A percentile compares a stretch with the other conserved stretches of the same genome.
These are phyloP conservation scores for Oscheius sp. DNA, from an alignment of 2,888 invertebrate genomes.

Conservation along the genomic window DNA sequence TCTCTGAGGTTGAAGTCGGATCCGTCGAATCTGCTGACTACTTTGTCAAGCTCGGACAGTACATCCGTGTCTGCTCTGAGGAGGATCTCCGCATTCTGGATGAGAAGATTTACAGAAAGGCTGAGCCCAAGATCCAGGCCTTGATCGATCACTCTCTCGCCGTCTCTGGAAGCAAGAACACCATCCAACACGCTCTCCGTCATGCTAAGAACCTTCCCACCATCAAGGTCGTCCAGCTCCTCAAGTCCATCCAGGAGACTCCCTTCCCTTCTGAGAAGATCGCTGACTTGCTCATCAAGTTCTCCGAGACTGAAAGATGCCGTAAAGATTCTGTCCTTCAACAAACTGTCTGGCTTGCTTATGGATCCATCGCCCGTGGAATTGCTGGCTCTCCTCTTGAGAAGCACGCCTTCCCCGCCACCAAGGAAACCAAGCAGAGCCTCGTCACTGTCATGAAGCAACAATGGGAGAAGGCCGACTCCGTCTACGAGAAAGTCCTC, in stretches of 20 bases:
- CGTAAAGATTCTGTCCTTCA: constrained; percentile 32
- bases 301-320: constrained; percentile 36
- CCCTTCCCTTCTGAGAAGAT: constrained; percentile 47
- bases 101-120: constrained; percentile 38
- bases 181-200: constrained; percentile 43
- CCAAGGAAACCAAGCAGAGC: constrained; percentile 48
- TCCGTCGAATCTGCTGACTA: constrained; percentile 29
- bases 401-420: constrained; percentile 33
- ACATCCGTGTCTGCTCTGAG: constrained; percentile 53
- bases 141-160: constrained; percentile 55
- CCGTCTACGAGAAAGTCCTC: constrained; percentile 60
- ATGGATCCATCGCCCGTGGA: constrained; percentile 46
- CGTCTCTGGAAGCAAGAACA: constrained; percentile 54
- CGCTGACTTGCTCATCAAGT: constrained; percentile 37
- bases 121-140: constrained; percentile 34
- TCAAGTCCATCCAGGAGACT: constrained; percentile 54
- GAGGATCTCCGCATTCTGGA: constrained; percentile 55
- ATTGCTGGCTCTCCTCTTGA: constrained; percentile 26
- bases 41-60: constrained; percentile 48
- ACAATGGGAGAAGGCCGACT: constrained; percentile 45
- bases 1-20: constrained; percentile 41
- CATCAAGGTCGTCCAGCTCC: constrained; percentile 38
- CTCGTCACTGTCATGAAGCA: constrained; percentile 50
- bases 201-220: constrained; percentile 41
- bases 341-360: constrained; percentile 52